phyloP scores from a whole-genome alignment of 2,113 vertebrate species.

The Chrysochloris asiatica region DNA sequence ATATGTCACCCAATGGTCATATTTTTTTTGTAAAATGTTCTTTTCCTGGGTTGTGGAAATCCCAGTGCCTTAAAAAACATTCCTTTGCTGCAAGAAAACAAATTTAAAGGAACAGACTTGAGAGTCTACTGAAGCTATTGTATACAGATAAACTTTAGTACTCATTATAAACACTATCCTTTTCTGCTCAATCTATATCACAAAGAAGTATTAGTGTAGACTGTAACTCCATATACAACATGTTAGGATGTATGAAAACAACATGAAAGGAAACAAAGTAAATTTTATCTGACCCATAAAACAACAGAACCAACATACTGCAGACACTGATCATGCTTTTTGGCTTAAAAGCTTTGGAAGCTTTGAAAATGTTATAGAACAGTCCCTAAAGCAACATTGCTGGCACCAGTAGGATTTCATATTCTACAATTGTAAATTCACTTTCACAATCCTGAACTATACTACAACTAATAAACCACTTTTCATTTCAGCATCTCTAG shows the following conservation, averaged over 20 bases:
- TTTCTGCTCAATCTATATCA: slow-evolving; percentile 66
- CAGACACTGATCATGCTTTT: slow-evolving; percentile 96
- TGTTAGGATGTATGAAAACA: slow-evolving; percentile 81
- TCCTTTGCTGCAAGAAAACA: slow-evolving; percentile 74
- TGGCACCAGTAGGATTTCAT: slow-evolving; percentile 88
- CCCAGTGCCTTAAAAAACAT: slow-evolving; percentile 70
- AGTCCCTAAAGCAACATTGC: slow-evolving; percentile 93
- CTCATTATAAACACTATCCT: slow-evolving; percentile 37
- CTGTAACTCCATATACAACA: slow-evolving; percentile 76
- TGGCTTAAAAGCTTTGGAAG: slow-evolving; percentile 92
- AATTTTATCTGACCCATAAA: slow-evolving; percentile 94
- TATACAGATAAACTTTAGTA: slow-evolving; percentile 43
- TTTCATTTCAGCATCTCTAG: slow-evolving; percentile 63
- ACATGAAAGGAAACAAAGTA: slow-evolving; percentile 95
- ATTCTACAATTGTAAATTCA: slow-evolving; percentile 78
- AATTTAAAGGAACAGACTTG: slow-evolving; percentile 66
- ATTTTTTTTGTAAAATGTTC: slow-evolving; percentile 63
- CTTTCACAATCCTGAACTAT: slow-evolving; percentile 75
- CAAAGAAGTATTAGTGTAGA: slow-evolving; percentile 70
- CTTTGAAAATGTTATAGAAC: slow-evolving; percentile 91
- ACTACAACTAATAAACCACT: slow-evolving; percentile 70
- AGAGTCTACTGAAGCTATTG: slow-evolving; percentile 39
- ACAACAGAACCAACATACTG: slow-evolving; percentile 91
- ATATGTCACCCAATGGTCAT: slow-evolving; percentile 70
- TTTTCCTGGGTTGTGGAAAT: slow-evolving; percentile 68